These are phyloP conservation scores for Cremastobaeus sp. DNA, from an alignment of 2,888 invertebrate species.

Conservation along the genomic window DNA sequence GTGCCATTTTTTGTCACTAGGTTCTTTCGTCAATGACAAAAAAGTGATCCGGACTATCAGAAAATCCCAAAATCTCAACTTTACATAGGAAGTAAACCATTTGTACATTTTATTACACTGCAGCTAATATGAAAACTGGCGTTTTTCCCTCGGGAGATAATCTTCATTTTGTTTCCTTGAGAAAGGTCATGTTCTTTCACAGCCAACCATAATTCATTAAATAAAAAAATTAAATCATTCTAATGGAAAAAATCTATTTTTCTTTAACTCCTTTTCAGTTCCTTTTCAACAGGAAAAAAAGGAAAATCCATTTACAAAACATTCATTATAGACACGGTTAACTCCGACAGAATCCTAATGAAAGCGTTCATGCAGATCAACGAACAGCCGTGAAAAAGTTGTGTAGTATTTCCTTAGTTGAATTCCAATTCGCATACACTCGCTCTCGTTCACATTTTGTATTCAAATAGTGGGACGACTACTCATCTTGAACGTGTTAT, in stretches of 20 bases:
- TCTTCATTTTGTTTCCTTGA: too few relatives aligned
- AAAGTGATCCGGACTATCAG: too few relatives aligned
- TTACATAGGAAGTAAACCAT: too few relatives aligned
- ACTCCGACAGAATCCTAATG: conserved; percentile 42
- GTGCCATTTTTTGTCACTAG: too few relatives aligned
- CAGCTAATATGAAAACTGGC: too few relatives aligned
- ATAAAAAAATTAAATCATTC: not conserved
- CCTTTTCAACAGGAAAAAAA: too few relatives aligned
- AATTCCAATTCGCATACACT: conserved; percentile 37
- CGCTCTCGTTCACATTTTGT: conserved; percentile 20
- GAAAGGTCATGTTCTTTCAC: too few relatives aligned
- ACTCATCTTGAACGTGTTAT: conserved; percentile 52
- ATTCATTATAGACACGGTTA: conserved; percentile 45
- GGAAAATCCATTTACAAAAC: conserved; percentile 45
- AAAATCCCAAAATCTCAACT: too few relatives aligned
- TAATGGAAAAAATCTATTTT: conserved; percentile 8
- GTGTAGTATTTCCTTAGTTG: conserved; percentile 17
- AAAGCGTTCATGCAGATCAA: conserved; percentile 27
- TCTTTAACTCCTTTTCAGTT: too few relatives aligned
- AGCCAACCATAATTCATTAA: too few relatives aligned
- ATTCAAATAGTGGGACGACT: conserved; percentile 49
- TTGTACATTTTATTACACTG: too few relatives aligned
- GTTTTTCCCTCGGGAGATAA: too few relatives aligned
- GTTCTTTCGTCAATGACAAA: not conserved
- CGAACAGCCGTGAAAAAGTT: conserved; percentile 34